Evolutionary conservation across 2,888 invertebrate genomes (phyloP), one percentile per base, ranked within the genome.

Genomic region (Agrotis ipsilon): DNA sequence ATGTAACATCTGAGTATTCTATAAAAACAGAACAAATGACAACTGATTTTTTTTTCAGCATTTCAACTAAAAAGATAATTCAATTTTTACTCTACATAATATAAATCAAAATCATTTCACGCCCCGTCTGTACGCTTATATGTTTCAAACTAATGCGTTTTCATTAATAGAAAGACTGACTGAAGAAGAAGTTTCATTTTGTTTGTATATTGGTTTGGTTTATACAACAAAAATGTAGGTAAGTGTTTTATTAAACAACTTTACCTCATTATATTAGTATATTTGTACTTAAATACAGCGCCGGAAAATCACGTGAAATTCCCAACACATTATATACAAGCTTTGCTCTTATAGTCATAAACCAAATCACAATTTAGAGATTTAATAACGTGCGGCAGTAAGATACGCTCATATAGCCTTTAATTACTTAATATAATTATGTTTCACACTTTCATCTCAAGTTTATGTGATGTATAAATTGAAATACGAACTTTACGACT

Each of bases 381-480:
- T 74, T 68, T 73, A 83, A 68, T 73, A 80, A 39, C 68, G 48
- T 80, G 66, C 14, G 73, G 58, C 62, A 27, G 19, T 79, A 62
- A 73, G 49, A 73, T 65, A 67, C 54, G 58, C 58, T 45, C 80
- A 48, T 60, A 57, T n/a, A 62, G 27, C 21, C 57, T 83, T 78
- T 83, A 80, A 83, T 80, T 52, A 59, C 83, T 61, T 45, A 58
- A 82, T 79, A 80, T 73, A 68, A 79, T 79, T 83, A 79, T 68
- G 54, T 65, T 65, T 58, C 61, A 59, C 72, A 59, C 51, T 79
- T 19, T 73, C 49, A 62, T 48, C 58, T 54, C 48, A 45, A 79
- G 62, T 79, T 83, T 83, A 79, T 65, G 58, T 55, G 67, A 65
- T 45, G 65, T 64, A 43, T 64, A 58, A 82, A 79, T 80, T 79